Conservation (phyloP, 2,113 vertebrate genomes). For the Nematolebias whitei region DNA sequence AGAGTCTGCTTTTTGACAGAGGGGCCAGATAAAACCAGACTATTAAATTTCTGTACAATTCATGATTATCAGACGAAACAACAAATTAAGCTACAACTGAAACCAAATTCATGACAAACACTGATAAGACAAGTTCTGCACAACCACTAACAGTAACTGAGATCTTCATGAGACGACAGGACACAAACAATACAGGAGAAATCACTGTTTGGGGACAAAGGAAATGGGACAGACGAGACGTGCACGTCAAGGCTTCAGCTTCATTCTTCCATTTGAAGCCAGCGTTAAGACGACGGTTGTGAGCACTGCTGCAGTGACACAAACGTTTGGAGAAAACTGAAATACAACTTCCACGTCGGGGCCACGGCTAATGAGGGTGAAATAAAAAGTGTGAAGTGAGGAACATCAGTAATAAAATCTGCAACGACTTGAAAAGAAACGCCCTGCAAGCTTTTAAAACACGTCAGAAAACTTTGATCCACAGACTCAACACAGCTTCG, state of each 20-base stretch:
- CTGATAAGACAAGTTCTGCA: slow-evolving; percentile 31
- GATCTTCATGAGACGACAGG: slow-evolving; percentile 54
- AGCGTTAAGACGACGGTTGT: slow-evolving; percentile 56
- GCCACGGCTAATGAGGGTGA: slow-evolving; percentile 18
- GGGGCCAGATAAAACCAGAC: slow-evolving; percentile 21
- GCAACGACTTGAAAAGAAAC: slow-evolving; percentile 18
- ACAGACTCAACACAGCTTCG: no score
- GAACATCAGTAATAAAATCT: slow-evolving; percentile 9
- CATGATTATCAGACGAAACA: slow-evolving; percentile 43
- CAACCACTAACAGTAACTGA: slow-evolving; percentile 51
- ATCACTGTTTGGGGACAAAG: slow-evolving; percentile 24
- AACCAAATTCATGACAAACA: slow-evolving; percentile 20
- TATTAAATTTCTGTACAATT: slow-evolving; percentile 17
- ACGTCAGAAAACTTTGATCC: background rate
- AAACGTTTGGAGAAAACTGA: slow-evolving; percentile 33
- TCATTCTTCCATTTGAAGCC: slow-evolving; percentile 40
- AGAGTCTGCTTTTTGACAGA: slow-evolving; percentile 29
- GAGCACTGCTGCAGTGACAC: slow-evolving; percentile 39
- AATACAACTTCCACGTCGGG: slow-evolving; percentile 29
- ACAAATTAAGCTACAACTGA: slow-evolving; percentile 28
- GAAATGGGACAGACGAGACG: slow-evolving; percentile 54
- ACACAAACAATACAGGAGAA: slow-evolving; percentile 31
- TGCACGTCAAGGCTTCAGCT: slow-evolving; percentile 56
- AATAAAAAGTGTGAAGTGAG: slow-evolving; percentile 27
- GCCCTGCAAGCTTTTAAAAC: slow-evolving; percentile 21